Conservation (phyloP, 2,888 invertebrate genomes). For the Agonopterix arenella region DNA sequence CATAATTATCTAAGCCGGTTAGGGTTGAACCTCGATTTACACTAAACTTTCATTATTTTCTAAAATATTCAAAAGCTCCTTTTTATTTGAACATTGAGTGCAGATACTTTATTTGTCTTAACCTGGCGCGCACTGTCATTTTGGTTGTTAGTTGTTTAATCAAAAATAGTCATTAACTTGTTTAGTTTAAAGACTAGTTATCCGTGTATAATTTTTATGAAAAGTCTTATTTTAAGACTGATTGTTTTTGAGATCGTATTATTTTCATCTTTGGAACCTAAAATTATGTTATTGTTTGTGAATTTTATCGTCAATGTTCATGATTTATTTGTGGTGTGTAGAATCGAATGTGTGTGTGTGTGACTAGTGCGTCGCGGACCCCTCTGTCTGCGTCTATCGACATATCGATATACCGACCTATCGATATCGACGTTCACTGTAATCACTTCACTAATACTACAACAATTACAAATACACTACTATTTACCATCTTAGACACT, state of each 20-base stretch:
- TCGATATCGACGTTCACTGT: conserved; percentile 39
- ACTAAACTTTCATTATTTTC: conserved; percentile 66
- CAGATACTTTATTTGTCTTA: conserved; percentile 71
- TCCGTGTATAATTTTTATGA: conserved; percentile 5
- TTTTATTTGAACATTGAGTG: conserved; percentile 77
- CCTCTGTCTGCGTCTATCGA: conserved; percentile 27
- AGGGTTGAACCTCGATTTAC: conserved; percentile 62
- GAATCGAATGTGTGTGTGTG: conserved; percentile 15
- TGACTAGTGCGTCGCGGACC: conserved; percentile 68
- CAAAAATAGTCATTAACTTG: not conserved
- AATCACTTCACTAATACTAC: conserved; percentile 69
- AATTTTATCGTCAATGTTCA: not conserved
- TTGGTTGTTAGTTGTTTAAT: not conserved
- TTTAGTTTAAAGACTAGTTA: not conserved
- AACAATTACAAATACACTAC: conserved; percentile 75
- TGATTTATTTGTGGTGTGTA: not conserved
- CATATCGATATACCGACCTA: conserved; percentile 21
- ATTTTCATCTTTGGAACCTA: too few relatives aligned
- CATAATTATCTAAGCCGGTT: conserved; percentile 75
- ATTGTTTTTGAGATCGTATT: conserved; percentile 20
- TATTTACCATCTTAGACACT: conserved; percentile 71
- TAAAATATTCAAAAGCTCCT: conserved; percentile 74
- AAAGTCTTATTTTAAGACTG: conserved; percentile 16
- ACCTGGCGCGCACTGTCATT: conserved; percentile 69
- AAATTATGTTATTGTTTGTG: too few relatives aligned